Conservation (phyloP, 2,113 vertebrate genomes). For the Upupa epops region DNA sequence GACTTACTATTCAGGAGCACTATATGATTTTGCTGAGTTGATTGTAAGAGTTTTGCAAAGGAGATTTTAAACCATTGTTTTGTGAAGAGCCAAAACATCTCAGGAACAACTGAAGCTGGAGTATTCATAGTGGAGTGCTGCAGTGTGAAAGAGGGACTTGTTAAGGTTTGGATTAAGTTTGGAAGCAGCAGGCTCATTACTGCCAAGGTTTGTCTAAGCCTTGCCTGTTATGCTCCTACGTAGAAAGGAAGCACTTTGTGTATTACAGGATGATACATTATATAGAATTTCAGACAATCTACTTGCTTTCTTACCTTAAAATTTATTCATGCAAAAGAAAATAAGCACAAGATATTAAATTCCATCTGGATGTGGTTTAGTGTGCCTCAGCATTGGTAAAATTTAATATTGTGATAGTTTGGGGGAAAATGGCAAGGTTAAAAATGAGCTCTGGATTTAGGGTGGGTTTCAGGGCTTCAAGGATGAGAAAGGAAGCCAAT, state of each 20-base stretch:
- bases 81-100: background rate
- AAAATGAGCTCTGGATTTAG: background rate
- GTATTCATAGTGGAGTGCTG: background rate
- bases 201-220: background rate
- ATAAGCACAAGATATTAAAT: background rate
- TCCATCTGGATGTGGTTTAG: too few relatives aligned
- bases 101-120: background rate
- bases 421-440: background rate
- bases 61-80: background rate
- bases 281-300: background rate
- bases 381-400: background rate
- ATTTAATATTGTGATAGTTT: background rate
- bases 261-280: background rate
- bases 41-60: background rate
- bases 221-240: background rate
- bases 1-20: background rate
- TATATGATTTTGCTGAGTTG: background rate
- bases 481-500: background rate
- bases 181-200: background rate
- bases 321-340: background rate
- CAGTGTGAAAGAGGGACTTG: background rate
- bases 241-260: background rate
- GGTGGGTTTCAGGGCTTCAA: background rate
- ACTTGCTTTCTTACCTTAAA: background rate
- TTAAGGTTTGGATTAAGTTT: background rate